Evolutionary conservation across 2,888 invertebrate genomes (phyloP).

Genomic region (Limnephilus rhombicus): DNA sequence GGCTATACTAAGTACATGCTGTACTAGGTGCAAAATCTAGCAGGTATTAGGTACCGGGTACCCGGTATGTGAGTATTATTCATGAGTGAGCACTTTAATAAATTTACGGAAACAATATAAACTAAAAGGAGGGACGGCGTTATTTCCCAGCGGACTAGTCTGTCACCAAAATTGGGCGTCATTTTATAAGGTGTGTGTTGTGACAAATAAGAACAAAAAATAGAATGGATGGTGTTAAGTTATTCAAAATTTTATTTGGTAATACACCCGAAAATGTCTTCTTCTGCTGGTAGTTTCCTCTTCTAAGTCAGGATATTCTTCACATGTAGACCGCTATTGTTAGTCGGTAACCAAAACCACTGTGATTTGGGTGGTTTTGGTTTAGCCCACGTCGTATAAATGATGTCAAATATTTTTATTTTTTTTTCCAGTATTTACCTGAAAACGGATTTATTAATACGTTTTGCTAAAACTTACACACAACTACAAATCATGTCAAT

Average conservation of each 20-base stretch:
- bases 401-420: too few relatives aligned
- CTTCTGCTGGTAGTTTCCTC: neutral
- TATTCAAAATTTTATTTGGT: neutral
- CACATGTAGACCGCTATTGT: neutral
- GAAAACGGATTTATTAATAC: too few relatives aligned
- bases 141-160: conserved; percentile 18
- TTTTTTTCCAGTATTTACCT: too few relatives aligned
- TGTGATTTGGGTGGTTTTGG: too few relatives aligned
- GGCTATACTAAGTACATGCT: too few relatives aligned
- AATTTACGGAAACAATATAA: conserved; percentile 37
- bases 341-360: too few relatives aligned
- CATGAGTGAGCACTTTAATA: conserved; percentile 32
- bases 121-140: neutral
- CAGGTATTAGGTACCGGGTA: neutral
- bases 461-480: too few relatives aligned
- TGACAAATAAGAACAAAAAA: neutral
- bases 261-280: neutral
- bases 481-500: too few relatives aligned
- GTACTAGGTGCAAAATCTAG: neutral
- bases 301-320: too few relatives aligned
- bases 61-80: neutral
- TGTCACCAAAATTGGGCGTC: conserved; percentile 37
- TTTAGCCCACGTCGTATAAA: too few relatives aligned
- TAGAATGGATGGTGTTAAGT: neutral
- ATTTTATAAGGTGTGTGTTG: conserved; percentile 31